Evolutionary conservation across 2,113 vertebrate species (phyloP).

Genomic region (Megaceryle maxima): DNA sequence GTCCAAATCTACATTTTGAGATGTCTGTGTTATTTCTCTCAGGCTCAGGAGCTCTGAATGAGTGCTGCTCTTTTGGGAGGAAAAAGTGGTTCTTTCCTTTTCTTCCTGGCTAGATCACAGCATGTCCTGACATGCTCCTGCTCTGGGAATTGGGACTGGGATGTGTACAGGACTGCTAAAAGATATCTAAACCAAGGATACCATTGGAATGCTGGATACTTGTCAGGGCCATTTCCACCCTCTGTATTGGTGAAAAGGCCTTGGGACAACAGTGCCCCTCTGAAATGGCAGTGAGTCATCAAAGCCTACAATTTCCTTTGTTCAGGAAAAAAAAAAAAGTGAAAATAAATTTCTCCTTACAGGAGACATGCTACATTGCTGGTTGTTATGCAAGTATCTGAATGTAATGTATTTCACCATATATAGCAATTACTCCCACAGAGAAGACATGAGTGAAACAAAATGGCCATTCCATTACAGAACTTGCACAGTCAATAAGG

Average conservation of each 20-base stretch:
- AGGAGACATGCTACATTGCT: neutral
- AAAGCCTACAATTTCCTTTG: neutral
- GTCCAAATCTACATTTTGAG: neutral
- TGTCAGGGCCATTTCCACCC: neutral
- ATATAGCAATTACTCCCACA: neutral
- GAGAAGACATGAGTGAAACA: neutral
- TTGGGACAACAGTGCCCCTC: neutral
- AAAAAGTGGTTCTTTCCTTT: neutral
- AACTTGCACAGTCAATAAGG: neutral
- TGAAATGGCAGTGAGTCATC: neutral
- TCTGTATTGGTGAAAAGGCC: neutral
- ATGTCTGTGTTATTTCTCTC: neutral
- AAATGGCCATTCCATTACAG: neutral
- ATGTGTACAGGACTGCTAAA: neutral
- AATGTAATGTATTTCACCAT: neutral
- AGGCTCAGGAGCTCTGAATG: neutral
- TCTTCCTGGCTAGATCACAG: conserved; percentile 11
- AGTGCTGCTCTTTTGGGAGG: neutral
- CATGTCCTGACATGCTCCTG: conserved; percentile 52
- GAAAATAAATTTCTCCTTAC: neutral
- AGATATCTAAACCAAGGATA: neutral
- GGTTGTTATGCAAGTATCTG: neutral
- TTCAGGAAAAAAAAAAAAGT: neutral
- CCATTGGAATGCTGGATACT: neutral
- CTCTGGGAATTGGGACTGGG: conserved; percentile 13